These are phyloP conservation scores for Coreius guichenoti DNA, from an alignment of 2,797 vertebrate species.

Conservation along the genomic window DNA sequence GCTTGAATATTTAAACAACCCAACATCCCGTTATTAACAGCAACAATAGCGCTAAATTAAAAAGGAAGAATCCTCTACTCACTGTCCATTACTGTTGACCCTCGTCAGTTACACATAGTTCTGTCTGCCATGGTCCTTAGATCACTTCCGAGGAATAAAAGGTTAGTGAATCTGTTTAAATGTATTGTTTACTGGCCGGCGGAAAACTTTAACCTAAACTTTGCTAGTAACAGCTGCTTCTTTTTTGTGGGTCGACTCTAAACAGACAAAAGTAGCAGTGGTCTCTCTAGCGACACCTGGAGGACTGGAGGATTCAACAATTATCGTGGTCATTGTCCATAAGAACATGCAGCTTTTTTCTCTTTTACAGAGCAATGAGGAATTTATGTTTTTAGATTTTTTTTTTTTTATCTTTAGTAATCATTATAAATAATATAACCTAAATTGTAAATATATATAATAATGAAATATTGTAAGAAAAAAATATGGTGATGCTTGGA, in stretches of 20 bases:
- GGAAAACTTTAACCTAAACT: conserved; percentile 29
- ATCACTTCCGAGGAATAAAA: background rate
- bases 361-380: background rate
- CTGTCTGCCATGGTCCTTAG: background rate
- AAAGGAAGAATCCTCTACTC: conserved; percentile 30
- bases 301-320: background rate
- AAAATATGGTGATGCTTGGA: background rate
- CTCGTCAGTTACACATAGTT: background rate
- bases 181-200: background rate
- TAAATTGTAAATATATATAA: background rate
- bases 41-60: conserved; percentile 24
- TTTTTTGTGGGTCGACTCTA: conserved; percentile 24
- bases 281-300: background rate
- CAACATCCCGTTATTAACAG: conserved; percentile 31
- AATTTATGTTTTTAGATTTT: background rate
- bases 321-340: too few relatives aligned
- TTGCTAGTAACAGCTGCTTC: conserved; percentile 35
- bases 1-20: conserved; percentile 1
- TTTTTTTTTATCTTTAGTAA: background rate
- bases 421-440: background rate
- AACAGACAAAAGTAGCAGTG: background rate
- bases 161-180: background rate
- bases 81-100: conserved; percentile 36
- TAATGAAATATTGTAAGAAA: background rate
- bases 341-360: background rate